Percentiles rank a stretch among this genome's conserved stretches.
Evolutionary conservation across 2,797 vertebrate genomes (phyloP).

Genomic region (Tapera naevia): DNA sequence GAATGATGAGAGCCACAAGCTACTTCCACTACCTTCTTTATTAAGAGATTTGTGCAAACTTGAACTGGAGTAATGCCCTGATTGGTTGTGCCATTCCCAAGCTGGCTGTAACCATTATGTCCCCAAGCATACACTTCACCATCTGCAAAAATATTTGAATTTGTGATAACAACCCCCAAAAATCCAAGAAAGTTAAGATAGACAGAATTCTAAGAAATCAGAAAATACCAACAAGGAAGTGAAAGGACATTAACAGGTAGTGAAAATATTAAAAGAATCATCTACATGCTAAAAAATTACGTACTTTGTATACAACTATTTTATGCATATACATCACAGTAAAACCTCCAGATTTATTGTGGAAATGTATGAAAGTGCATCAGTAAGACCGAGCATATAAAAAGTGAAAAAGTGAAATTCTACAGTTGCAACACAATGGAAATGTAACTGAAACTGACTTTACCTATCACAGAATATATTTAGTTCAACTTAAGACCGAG

Average conservation of each 20-base stretch:
- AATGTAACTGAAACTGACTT: background rate
- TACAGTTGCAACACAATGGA: background rate
- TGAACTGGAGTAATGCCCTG: constrained; percentile 89
- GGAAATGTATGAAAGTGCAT: background rate
- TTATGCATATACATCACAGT: background rate
- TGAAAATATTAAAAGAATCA: background rate
- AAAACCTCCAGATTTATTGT: background rate
- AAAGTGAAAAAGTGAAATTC: background rate
- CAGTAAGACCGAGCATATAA: background rate
- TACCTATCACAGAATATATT: background rate
- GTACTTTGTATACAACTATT: background rate
- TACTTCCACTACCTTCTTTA: constrained; percentile 90
- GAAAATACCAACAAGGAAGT: background rate
- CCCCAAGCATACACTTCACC: constrained; percentile 96
- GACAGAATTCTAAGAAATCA: background rate
- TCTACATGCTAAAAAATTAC: background rate
- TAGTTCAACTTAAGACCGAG: background rate
- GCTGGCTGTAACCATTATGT: constrained; percentile 95
- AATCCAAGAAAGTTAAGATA: background rate
- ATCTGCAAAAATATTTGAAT: constrained; percentile 76
- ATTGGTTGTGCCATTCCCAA: constrained; percentile 94
- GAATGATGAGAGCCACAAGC: constrained; percentile 98
- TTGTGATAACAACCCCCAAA: background rate
- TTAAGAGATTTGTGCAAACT: constrained; percentile 88
- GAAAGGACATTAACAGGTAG: background rate